phyloP scores from a whole-genome alignment of 2,113 vertebrate species.

The Leucopsar rothschildi region DNA sequence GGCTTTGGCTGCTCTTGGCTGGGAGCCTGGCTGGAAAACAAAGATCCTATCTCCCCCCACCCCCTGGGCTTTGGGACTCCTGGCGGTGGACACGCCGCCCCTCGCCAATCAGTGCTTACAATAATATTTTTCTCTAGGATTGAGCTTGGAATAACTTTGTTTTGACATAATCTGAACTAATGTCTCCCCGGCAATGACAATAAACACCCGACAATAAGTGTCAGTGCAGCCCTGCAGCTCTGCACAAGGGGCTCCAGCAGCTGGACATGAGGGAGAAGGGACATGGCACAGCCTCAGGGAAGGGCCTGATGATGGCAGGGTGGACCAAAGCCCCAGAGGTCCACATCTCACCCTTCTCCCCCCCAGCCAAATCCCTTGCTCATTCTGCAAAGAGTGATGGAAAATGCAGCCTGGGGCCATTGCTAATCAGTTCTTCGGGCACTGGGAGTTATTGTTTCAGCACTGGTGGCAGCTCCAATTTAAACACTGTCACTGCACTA shows the following conservation, averaged over 20 bases:
- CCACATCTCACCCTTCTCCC: not conserved
- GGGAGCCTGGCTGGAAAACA: slow-evolving; percentile 60
- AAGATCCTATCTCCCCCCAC: slow-evolving; percentile 56
- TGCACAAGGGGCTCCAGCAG: not conserved
- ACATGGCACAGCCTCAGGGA: not conserved
- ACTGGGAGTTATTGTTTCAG: slow-evolving; percentile 28
- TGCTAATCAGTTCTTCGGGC: not conserved
- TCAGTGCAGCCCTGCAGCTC: not conserved
- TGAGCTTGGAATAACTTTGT: slow-evolving; percentile 58
- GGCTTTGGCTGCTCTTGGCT: slow-evolving; percentile 62
- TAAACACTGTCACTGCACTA: slow-evolving; percentile 17
- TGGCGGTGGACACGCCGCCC: not conserved
- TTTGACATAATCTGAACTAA: slow-evolving; percentile 62
- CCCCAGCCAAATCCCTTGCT: not conserved
- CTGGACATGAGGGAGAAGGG: not conserved
- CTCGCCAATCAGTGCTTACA: slow-evolving; percentile 51
- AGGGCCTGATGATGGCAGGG: not conserved
- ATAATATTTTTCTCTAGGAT: slow-evolving; percentile 52
- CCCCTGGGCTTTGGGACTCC: slow-evolving; percentile 15
- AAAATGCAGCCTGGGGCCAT: not conserved
- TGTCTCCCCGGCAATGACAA: slow-evolving; percentile 65
- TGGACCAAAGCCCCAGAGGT: not conserved
- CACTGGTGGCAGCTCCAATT: slow-evolving; percentile 13
- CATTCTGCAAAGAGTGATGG: not conserved
- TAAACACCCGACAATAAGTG: slow-evolving; percentile 59